phyloP scores from a whole-genome alignment of 2,888 invertebrate genomes.

The Notodonta dromedarius region DNA sequence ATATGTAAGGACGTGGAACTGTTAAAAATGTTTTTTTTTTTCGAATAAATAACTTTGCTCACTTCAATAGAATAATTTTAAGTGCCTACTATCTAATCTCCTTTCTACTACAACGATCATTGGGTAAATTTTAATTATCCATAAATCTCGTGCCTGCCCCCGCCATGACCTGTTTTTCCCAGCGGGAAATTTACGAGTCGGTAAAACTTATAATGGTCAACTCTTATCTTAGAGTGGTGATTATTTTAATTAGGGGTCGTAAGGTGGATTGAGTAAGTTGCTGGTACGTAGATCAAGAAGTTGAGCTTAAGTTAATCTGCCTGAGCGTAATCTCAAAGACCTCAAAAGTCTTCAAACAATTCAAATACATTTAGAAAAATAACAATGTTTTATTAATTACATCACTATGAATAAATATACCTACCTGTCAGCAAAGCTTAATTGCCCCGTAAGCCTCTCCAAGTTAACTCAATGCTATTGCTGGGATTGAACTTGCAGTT shows the following conservation, averaged over 20 bases:
- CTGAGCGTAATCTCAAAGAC: no score
- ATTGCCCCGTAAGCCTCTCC: no score
- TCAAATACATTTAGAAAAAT: no score
- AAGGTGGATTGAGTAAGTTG: not conserved
- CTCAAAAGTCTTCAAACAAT: no score
- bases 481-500: no score
- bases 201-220: slow-evolving; percentile 6
- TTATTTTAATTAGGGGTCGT: slow-evolving; percentile 6
- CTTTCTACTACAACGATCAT: slow-evolving; percentile 4
- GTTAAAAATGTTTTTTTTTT: not conserved
- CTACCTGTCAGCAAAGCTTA: no score
- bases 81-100: not conserved
- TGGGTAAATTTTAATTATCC: slow-evolving; percentile 5
- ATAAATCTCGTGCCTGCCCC: not conserved
- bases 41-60: not conserved
- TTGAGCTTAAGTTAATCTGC: not conserved
- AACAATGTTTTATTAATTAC: no score
- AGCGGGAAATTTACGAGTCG: slow-evolving; percentile 4
- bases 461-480: no score
- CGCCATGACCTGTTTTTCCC: slow-evolving; percentile 1
- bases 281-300: no score
- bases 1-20: no score
- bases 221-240: slow-evolving; percentile 4
- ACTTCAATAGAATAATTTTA: not conserved
- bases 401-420: no score